phyloP scores from a whole-genome alignment of 2,113 vertebrate genomes.

The Theropithecus gelada region DNA sequence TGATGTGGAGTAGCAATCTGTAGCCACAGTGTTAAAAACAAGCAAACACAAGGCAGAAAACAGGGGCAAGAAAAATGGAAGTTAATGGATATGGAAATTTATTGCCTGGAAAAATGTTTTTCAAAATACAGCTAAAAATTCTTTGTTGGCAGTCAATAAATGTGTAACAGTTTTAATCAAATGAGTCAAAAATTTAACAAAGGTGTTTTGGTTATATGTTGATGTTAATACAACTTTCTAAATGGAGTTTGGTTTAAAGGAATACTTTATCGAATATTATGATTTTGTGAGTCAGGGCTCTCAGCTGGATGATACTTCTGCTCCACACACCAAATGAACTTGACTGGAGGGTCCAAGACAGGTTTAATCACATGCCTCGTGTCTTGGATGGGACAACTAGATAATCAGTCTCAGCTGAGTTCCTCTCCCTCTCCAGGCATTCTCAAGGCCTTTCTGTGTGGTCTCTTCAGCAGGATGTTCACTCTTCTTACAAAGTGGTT shows the following conservation, averaged over 20 bases:
- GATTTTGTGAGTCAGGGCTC: not conserved
- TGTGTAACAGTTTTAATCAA: not conserved
- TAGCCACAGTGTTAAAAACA: not conserved
- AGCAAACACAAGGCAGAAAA: not conserved
- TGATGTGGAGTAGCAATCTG: not conserved
- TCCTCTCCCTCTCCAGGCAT: not conserved
- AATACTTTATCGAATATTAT: not conserved
- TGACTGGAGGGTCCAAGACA: not conserved
- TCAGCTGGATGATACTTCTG: not conserved
- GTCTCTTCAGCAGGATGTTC: not conserved
- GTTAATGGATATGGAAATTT: not conserved
- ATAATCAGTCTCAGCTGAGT: not conserved
- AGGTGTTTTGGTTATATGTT: not conserved
- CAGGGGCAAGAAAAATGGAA: not conserved
- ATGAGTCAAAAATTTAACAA: not conserved
- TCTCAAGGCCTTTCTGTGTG: not conserved
- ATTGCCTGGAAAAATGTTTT: not conserved
- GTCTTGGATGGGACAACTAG: not conserved
- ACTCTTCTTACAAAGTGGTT: not conserved
- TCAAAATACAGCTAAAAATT: conserved; percentile 1
- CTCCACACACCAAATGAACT: not conserved
- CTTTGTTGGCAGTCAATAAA: not conserved
- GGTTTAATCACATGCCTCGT: not conserved
- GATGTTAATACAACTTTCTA: not conserved
- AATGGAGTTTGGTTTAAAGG: not conserved